These are phyloP conservation scores for Pseudomyrmex dendroicus DNA, from an alignment of 1,140 invertebrate species.

Conservation along the genomic window DNA sequence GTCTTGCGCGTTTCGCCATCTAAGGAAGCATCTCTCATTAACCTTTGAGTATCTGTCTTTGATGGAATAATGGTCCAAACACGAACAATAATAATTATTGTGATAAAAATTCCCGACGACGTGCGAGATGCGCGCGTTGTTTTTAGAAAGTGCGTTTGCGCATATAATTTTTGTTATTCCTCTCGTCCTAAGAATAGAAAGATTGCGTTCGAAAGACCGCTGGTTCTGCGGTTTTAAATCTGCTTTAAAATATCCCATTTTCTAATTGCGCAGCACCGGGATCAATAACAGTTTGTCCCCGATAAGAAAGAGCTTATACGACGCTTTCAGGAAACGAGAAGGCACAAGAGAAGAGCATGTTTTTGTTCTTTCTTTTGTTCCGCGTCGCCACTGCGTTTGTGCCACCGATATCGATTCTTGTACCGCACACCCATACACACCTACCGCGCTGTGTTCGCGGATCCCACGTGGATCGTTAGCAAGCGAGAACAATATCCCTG, in stretches of 20 bases:
- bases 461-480: constrained; percentile 24
- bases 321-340: neutral
- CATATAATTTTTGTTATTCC: neutral
- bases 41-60: constrained; percentile 51
- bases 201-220: neutral
- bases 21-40: constrained; percentile 51
- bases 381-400: neutral
- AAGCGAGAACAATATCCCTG: constrained; percentile 12
- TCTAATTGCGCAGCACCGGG: neutral
- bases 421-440: too few relatives aligned
- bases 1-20: constrained; percentile 43
- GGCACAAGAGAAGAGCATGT: neutral
- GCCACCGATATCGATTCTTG: constrained; percentile 35
- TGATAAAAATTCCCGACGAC: neutral
- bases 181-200: neutral
- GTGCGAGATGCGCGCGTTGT: neutral
- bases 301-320: constrained; percentile 25
- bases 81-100: neutral
- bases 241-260: constrained; percentile 29
- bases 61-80: neutral
- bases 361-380: constrained; percentile 22
- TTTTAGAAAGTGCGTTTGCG: too few relatives aligned
- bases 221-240: neutral
- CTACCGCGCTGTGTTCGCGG: neutral
- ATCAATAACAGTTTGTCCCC: constrained; percentile 35